phyloP scores from a whole-genome alignment of 1,140 invertebrate genomes.

The Caerostris darwini region DNA sequence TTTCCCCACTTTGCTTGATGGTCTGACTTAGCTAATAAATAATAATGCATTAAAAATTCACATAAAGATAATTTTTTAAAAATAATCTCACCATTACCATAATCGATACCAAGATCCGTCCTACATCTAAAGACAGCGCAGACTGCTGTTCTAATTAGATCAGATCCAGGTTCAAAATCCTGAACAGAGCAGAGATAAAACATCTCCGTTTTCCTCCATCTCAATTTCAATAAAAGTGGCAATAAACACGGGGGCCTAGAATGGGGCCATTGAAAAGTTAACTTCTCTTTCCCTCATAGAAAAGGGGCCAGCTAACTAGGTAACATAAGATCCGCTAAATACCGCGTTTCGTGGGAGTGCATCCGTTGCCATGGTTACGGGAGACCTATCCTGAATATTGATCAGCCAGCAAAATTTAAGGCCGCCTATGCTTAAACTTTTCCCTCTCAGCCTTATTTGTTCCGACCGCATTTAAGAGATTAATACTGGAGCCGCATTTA shows the following conservation, averaged over 20 bases:
- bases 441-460: background rate
- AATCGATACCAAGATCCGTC: too few relatives aligned
- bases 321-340: constrained; percentile 59
- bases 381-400: constrained; percentile 59
- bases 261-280: background rate
- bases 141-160: background rate
- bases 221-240: background rate
- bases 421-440: constrained; percentile 35
- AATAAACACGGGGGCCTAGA: background rate
- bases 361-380: constrained; percentile 57
- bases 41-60: too few relatives aligned
- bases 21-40: too few relatives aligned
- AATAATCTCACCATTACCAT: too few relatives aligned
- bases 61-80: too few relatives aligned
- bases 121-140: too few relatives aligned
- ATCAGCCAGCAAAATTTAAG: constrained; percentile 50
- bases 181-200: too few relatives aligned
- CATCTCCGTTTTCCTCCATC: background rate
- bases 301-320: constrained; percentile 26
- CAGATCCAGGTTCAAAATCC: background rate
- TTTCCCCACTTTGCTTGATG: too few relatives aligned
- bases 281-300: background rate
- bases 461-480: constrained; percentile 16
- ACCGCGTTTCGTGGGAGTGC: constrained; percentile 34
- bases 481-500: background rate